Conservation (phyloP, 2,113 vertebrate genomes). For the Cavia porcellus region DNA sequence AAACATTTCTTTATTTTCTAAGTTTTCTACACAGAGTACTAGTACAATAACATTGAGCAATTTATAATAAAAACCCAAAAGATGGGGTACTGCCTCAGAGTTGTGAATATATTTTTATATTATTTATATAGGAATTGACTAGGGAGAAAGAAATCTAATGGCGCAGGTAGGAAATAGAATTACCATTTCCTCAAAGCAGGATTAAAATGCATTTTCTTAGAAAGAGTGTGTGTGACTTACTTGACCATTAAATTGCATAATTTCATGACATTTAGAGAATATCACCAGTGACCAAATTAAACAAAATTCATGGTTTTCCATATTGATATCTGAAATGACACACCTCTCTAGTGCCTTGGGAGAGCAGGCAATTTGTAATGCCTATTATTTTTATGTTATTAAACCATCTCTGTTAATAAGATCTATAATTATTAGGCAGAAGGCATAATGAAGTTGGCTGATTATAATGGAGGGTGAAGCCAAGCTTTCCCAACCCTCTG, state of each 20-base stretch:
- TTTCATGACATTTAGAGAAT: constrained; percentile 50
- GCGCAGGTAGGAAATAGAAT: background rate
- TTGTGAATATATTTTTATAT: background rate
- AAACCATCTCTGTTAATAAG: constrained; percentile 82
- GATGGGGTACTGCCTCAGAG: background rate
- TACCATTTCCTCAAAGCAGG: constrained; percentile 16
- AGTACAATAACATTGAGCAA: background rate
- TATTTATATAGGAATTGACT: background rate
- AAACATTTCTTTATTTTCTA: background rate
- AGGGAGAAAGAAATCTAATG: background rate
- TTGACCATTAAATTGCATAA: constrained; percentile 41
- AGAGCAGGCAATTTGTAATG: constrained; percentile 74
- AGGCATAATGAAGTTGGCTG: constrained; percentile 78
- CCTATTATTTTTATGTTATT: constrained; percentile 78
- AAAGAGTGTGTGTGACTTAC: constrained; percentile 28
- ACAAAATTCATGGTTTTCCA: constrained; percentile 68
- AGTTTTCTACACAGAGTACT: background rate
- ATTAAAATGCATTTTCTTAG: constrained; percentile 58
- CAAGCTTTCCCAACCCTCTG: constrained; percentile 75
- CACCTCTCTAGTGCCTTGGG: constrained; percentile 63
- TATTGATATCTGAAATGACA: constrained; percentile 51
- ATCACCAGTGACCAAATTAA: constrained; percentile 8
- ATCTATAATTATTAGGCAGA: constrained; percentile 85
- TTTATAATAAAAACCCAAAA: constrained; percentile 5
- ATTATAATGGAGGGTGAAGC: constrained; percentile 71